Evolutionary conservation across 1,140 invertebrate genomes (phyloP), one percentile per base, ranked within the genome.

Genomic region (Trichomalopsis sarcophagae): DNA sequence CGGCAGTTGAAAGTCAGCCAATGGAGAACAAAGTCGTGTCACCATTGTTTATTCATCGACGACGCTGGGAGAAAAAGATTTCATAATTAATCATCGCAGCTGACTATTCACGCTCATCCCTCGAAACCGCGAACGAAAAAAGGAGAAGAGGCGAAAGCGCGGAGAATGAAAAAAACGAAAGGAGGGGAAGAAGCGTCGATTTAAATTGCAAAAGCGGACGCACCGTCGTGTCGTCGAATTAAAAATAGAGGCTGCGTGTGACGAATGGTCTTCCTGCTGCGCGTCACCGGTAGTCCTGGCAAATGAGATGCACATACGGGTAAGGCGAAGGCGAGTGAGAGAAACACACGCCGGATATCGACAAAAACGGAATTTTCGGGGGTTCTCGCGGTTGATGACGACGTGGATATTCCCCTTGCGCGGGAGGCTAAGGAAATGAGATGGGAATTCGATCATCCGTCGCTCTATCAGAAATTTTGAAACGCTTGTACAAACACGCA

Each of bases 281-380:
- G 27, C 55, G 55, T 62, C 55, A 62, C 17, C 55, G 55, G 17
- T n/a, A 36, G 69, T 30, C 11, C 1, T 73, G 69, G 69, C 27
- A 73, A 73, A 73, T 73, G 69, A 73, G 69, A 73, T 73, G 69
- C 33, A 73, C 69, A 73, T 73, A 33, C 69, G n/a, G n/a, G 7
- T 73, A 33, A 73, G 69, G 50, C 50, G 33, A 3, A 36, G 40
- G 9, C 6, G 40, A 44, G 40, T 44, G 9, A 44, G 55, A 62
- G 55, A 62, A 62, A 62, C n/a, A 62, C 55, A 0, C 55, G 17
- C 21, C 55, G 55, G 55, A 62, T 62, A 62, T 62, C 21, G 55
- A 62, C 7, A 21, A 21, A 62, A 62, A 62, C 55, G 55, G 5
- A 62, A 62, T n/a, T 62, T 62, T 62, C 21, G 55, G 21, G 55